Evolutionary conservation across 2,888 invertebrate genomes (phyloP), one percentile per base, ranked within the genome.

Genomic region (Xestobium rufovillosum): DNA sequence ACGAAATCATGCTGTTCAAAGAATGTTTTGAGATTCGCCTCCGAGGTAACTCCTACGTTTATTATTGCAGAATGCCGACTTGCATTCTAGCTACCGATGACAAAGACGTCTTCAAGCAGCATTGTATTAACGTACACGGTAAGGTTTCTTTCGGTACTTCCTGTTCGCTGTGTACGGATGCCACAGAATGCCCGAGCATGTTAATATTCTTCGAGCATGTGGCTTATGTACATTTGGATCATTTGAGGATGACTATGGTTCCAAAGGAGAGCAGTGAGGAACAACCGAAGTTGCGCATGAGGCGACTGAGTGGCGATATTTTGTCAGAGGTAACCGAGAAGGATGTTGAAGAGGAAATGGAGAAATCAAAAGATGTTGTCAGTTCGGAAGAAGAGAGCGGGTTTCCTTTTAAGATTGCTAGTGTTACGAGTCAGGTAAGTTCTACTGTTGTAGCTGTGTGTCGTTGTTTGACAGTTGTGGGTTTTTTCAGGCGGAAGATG

Each of bases 301-400:
- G 71, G 16, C 56, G 68, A 33, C 48, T 72, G 6, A 68, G 69
- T 40, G 71, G 70, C 2, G 70, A 72, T 43, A 63, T 60, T 25
- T 50, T 71, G 2, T 70, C 66, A 2, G 45, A 59, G 54, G 10
- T 61, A 53, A 12, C 57, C 52, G 44, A 57, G 55, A 36, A 44
- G 44, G 9, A 36, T 14, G 3, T 30, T 33, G 8, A 38, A 42
- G n/a, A 44, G 26, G 56, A 50, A 41, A n/a, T n/a, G n/a, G 37
- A 49, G 2, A 14, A n/a, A 28, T 6, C 36, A 9, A 31, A 31
- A n/a, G 23, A 19, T 6, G 23, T 19, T 19, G n/a, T 19, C 23
- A 19, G 69, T 30, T 63, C 64, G 34, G 67, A 68, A 4, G 50
- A 51, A 8, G 55, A 56, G 3, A 56, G 55, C 41, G 54, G 56